Evolutionary conservation across 2,113 vertebrate genomes (phyloP).

Genomic region (Phrynosoma blainvillii): DNA sequence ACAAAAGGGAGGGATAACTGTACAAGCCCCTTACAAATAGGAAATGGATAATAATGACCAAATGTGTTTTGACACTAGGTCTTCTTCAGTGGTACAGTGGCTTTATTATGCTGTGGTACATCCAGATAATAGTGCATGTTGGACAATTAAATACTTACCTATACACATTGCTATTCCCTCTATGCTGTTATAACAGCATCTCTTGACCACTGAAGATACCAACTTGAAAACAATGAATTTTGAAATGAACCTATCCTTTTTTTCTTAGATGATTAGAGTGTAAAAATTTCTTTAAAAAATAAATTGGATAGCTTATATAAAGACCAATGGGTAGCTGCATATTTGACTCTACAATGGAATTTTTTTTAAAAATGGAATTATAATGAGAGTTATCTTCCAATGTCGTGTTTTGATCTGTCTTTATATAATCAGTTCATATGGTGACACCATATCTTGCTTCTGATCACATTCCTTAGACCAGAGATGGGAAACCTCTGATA

Average conservation of each 20-base stretch:
- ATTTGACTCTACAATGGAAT: not conserved
- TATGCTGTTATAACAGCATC: no score
- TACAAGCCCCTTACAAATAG: no score
- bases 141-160: no score
- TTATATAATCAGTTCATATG: not conserved
- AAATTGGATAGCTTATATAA: not conserved
- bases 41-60: no score
- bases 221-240: not conserved
- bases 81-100: no score
- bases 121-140: no score
- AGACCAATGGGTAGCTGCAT: not conserved
- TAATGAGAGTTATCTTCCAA: not conserved
- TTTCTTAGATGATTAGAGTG: not conserved
- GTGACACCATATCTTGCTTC: not conserved
- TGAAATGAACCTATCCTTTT: not conserved
- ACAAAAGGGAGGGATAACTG: no score
- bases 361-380: not conserved
- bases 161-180: no score
- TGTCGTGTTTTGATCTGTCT: not conserved
- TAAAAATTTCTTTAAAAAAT: not conserved
- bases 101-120: no score
- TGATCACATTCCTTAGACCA: not conserved
- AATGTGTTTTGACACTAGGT: no score
- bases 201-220: no score
- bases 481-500: not conserved